phyloP scores from a whole-genome alignment of 1,140 invertebrate species.

The Pseudomyrmex sp. region DNA sequence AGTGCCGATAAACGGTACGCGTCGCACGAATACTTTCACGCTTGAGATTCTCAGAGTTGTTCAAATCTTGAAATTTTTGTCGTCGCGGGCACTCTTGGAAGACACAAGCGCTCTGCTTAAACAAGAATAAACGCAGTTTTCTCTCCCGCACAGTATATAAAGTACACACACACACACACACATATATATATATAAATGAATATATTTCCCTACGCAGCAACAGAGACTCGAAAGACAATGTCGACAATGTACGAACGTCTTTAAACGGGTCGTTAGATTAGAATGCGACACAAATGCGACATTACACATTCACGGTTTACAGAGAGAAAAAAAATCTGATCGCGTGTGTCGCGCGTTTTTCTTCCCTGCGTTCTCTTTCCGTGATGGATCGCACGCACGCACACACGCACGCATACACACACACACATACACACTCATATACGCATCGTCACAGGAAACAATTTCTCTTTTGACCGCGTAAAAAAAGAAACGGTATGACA shows the following conservation, averaged over 20 bases:
- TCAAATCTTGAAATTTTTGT: slow-evolving; percentile 22
- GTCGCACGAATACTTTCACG: slow-evolving; percentile 43
- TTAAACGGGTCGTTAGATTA: not conserved
- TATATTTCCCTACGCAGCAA: not conserved
- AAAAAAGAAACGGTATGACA: not conserved
- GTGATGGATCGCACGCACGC: not conserved
- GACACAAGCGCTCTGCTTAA: slow-evolving; percentile 62
- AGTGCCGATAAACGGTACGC: slow-evolving; percentile 16
- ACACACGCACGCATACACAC: too few relatives aligned
- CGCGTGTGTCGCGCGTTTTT: not conserved
- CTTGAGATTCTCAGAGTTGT: slow-evolving; percentile 49
- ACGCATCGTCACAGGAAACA: slow-evolving; percentile 11
- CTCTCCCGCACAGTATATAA: not conserved
- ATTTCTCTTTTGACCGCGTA: slow-evolving; percentile 15
- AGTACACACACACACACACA: not conserved
- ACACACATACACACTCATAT: too few relatives aligned
- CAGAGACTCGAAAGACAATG: not conserved
- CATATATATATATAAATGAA: not conserved
- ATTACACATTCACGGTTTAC: not conserved
- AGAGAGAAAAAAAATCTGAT: not conserved
- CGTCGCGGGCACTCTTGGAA: slow-evolving; percentile 56
- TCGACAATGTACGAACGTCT: not conserved
- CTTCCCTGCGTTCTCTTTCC: not conserved
- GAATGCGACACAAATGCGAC: not conserved
- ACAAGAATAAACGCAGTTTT: slow-evolving; percentile 41